Conservation (phyloP, 2,888 invertebrate species). For the Thymelicus sylvestris region DNA sequence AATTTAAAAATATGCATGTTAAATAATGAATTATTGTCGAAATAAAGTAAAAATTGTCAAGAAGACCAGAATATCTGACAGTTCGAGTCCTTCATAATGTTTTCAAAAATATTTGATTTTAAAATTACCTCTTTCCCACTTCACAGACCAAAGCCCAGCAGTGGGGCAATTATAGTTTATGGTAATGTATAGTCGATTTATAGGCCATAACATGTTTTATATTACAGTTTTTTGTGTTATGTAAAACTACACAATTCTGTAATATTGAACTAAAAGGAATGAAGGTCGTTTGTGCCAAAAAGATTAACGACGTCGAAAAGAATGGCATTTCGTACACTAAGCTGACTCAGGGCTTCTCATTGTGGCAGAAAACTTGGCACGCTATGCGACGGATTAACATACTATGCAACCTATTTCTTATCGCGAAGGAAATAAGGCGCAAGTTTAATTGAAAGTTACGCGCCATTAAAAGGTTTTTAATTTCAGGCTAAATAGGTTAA, state of each 20-base stretch:
- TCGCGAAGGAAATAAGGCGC: background rate
- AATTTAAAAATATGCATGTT: too few relatives aligned
- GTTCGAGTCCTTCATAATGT: too few relatives aligned
- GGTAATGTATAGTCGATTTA: too few relatives aligned
- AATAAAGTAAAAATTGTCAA: too few relatives aligned
- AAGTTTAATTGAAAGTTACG: background rate
- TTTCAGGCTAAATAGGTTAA: too few relatives aligned
- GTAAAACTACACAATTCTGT: background rate
- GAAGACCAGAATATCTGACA: background rate
- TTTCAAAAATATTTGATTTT: too few relatives aligned
- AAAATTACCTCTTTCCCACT: too few relatives aligned
- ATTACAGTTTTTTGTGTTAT: background rate
- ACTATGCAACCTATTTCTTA: background rate
- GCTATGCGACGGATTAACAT: constrained; percentile 17
- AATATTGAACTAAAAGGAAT: background rate
- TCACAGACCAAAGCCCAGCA: too few relatives aligned
- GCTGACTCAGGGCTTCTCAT: constrained; percentile 18
- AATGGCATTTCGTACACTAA: background rate
- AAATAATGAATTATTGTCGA: too few relatives aligned
- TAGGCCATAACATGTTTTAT: too few relatives aligned
- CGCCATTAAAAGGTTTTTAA: too few relatives aligned
- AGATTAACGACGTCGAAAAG: background rate
- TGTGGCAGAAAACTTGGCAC: constrained; percentile 18
- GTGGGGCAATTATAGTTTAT: too few relatives aligned
- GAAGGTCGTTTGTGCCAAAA: constrained; percentile 1